phyloP scores from a whole-genome alignment of 2,797 vertebrate species.

The Xenentodon cancila region DNA sequence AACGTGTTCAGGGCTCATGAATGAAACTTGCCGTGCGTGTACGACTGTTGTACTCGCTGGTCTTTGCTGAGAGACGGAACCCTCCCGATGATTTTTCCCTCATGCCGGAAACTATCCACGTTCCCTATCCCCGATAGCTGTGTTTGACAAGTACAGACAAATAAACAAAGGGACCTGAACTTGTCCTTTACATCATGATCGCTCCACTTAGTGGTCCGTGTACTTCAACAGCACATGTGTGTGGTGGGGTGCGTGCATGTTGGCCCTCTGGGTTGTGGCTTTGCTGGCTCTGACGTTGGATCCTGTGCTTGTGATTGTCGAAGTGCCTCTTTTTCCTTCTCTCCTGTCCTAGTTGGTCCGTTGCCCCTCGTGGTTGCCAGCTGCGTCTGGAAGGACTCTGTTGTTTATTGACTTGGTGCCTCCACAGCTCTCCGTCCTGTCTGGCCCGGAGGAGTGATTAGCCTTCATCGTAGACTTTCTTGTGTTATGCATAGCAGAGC shows the following conservation, averaged over 20 bases:
- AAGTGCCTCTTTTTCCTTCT: conserved; percentile 28
- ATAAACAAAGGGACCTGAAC: conserved; percentile 38
- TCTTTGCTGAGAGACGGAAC: conserved; percentile 7
- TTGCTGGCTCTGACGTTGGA: conserved; percentile 38
- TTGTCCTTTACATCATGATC: conserved; percentile 43
- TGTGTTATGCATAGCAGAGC: background rate
- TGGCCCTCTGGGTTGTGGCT: conserved; percentile 38
- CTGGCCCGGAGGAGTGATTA: conserved; percentile 29
- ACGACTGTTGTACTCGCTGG: conserved; percentile 10
- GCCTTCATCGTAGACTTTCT: conserved; percentile 21
- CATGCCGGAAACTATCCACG: conserved; percentile 6
- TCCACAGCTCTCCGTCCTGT: conserved; percentile 46
- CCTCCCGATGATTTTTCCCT: no score
- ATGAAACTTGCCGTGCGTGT: conserved; percentile 11
- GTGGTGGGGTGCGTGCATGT: conserved; percentile 7
- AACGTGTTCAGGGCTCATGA: conserved; percentile 18
- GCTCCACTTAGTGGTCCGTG: conserved; percentile 54
- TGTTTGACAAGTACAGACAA: conserved; percentile 43
- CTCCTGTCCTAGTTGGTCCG: conserved; percentile 25
- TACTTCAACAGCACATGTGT: conserved; percentile 10
- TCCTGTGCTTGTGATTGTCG: conserved; percentile 44
- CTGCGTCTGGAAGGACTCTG: conserved; percentile 46
- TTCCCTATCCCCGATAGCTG: conserved; percentile 6
- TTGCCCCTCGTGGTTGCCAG: conserved; percentile 34
- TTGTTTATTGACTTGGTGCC: conserved; percentile 67